Evolutionary conservation across 2,797 vertebrate species (phyloP).

Genomic region (Platyrinchus mystaceus): DNA sequence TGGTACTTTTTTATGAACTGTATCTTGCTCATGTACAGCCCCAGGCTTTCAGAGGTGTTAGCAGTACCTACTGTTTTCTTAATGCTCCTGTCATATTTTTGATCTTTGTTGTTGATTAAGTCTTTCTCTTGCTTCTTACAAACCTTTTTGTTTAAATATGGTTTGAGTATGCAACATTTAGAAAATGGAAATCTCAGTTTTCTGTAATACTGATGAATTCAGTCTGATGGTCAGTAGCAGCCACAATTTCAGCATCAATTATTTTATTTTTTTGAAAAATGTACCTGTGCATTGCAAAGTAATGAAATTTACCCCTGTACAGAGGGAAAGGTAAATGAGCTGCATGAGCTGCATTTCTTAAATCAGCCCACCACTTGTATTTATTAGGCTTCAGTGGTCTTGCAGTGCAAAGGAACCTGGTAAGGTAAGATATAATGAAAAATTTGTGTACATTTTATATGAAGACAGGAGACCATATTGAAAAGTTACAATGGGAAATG

Average conservation of each 20-base stretch:
- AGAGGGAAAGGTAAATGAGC: neutral
- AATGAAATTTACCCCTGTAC: neutral
- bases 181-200: neutral
- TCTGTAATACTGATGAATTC: neutral
- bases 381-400: neutral
- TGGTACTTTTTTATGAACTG: neutral
- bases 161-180: neutral
- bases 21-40: neutral
- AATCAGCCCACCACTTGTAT: neutral
- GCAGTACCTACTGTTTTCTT: neutral
- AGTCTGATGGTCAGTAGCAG: neutral
- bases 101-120: neutral
- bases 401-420: neutral
- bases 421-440: neutral
- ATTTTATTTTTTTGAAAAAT: neutral
- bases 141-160: neutral
- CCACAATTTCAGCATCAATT: neutral
- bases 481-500: neutral
- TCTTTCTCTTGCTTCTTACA: neutral
- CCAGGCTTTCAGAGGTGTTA: neutral
- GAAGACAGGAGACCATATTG: neutral
- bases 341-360: neutral
- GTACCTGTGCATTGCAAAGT: neutral
- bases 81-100: neutral
- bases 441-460: neutral